Evolutionary conservation across 2,888 invertebrate genomes (phyloP).

Genomic region (Dicranocentrus wangi): DNA sequence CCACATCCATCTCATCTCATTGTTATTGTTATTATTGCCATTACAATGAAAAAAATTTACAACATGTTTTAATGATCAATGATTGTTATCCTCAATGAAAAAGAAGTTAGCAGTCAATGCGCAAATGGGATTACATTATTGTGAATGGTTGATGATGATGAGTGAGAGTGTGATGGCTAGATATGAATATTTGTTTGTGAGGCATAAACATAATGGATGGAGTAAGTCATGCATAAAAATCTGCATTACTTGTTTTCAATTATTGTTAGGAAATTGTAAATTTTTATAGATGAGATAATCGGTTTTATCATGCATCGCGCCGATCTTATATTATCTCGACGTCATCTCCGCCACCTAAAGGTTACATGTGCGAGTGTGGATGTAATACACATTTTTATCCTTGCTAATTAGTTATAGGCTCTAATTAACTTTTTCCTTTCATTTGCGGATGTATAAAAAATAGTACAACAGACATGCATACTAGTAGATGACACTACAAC

Average conservation of each 20-base stretch:
- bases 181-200: neutral
- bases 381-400: constrained; percentile 9
- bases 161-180: neutral
- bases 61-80: constrained; percentile 26
- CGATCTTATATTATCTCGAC: constrained; percentile 15
- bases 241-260: constrained; percentile 12
- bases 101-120: neutral
- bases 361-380: neutral
- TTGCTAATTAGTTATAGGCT: constrained; percentile 30
- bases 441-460: too few species aligned
- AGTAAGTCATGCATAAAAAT: neutral
- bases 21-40: constrained; percentile 6
- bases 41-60: constrained; percentile 10
- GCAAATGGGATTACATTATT: constrained; percentile 7
- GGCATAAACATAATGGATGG: neutral
- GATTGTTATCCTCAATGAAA: constrained; percentile 34
- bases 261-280: constrained; percentile 7
- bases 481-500: too few species aligned
- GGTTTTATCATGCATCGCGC: neutral
- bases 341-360: constrained; percentile 6
- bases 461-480: too few species aligned
- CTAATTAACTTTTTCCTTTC: constrained; percentile 45
- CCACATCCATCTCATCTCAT: constrained; percentile 16
- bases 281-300: neutral
- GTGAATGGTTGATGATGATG: neutral